phyloP scores from a whole-genome alignment of 1,140 invertebrate genomes.

The Macrocentrus cingulum region DNA sequence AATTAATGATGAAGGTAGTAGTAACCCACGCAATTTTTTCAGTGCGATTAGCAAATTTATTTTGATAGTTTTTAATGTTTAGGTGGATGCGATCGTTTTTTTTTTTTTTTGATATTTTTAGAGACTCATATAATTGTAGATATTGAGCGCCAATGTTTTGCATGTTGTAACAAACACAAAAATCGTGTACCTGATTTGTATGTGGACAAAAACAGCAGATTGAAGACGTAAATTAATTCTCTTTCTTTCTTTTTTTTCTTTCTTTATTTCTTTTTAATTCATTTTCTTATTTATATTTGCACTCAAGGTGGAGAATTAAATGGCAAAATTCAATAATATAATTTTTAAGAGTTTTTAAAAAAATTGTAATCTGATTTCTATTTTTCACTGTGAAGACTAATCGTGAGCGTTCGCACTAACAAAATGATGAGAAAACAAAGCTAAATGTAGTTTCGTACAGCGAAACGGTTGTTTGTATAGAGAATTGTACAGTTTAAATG shows the following conservation, averaged over 20 bases:
- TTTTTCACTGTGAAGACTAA: slow-evolving; percentile 14
- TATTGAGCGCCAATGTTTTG: slow-evolving; percentile 30
- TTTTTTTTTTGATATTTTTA: slow-evolving; percentile 6
- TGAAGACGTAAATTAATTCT: background rate
- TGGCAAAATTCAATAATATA: too few relatives aligned
- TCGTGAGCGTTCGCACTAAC: slow-evolving; percentile 9
- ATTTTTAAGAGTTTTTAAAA: background rate
- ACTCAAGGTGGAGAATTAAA: too few relatives aligned
- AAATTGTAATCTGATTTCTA: background rate
- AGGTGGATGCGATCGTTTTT: background rate
- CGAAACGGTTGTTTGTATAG: slow-evolving; percentile 12
- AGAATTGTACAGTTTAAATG: slow-evolving; percentile 8
- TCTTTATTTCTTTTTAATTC: too few relatives aligned
- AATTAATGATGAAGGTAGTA: slow-evolving; percentile 11
- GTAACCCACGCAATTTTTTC: slow-evolving; percentile 35
- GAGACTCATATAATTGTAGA: slow-evolving; percentile 25
- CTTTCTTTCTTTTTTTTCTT: background rate
- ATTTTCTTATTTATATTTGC: too few relatives aligned
- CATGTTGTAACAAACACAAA: slow-evolving; percentile 19
- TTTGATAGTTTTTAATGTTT: background rate
- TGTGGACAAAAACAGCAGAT: background rate
- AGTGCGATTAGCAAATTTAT: background rate
- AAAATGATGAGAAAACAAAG: background rate
- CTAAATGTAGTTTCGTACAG: background rate
- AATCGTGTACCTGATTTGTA: slow-evolving; percentile 56